Base-by-base conservation (phyloP, 2,113 vertebrate genomes). In the Pogona vitticeps region DNA sequence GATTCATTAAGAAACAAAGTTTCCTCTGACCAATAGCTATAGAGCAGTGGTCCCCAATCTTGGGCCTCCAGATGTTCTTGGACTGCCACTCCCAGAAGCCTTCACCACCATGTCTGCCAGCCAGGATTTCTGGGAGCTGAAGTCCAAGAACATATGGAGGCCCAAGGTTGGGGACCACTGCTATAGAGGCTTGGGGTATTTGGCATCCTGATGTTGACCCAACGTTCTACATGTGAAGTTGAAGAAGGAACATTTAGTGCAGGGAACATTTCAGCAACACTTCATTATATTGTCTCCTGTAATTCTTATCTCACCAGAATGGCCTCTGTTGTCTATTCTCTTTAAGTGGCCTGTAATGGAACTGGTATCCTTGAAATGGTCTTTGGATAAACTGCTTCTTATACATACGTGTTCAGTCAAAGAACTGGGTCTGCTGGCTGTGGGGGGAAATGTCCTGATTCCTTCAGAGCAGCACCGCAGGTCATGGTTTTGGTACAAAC, bases 391-490 rank as follows among this genome's bases (percentile, higher is more conserved):
- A 31, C 31, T 88, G 33, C 26, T 85, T 80, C 88, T 70, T 93
- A 73, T 28, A 75, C 59, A 33, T 42, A 87, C 84, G 18, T 81
- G 26, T 28, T 86, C 7, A 21, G 71, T 28, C 3, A 1, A 58
- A 59, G 67, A 78, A 40, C 67, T 72, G 46, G 10, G 61, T 28
- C 46, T 52, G 5, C 38, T 61, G 20, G 56, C 18, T 56, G 86
- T 94, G 96, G 88, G 63, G 61, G 90, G 70, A 14, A 36, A 28
- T 10, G 28, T 67, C 3, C 26, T n/a, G 82, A 92, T 76, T 85
- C 4, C 42, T 82, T 70, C 21, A 20, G 72, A 40, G 6, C 12
- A 71, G n/a, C 67, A 83, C 31, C 36, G 18, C 18, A 82, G 5
- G 18, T n/a, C 33, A 33, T 82, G 26, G 67, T 71, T 36, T 10